Conservation (phyloP, 2,113 vertebrate species). For the Ceratotherium simum region DNA sequence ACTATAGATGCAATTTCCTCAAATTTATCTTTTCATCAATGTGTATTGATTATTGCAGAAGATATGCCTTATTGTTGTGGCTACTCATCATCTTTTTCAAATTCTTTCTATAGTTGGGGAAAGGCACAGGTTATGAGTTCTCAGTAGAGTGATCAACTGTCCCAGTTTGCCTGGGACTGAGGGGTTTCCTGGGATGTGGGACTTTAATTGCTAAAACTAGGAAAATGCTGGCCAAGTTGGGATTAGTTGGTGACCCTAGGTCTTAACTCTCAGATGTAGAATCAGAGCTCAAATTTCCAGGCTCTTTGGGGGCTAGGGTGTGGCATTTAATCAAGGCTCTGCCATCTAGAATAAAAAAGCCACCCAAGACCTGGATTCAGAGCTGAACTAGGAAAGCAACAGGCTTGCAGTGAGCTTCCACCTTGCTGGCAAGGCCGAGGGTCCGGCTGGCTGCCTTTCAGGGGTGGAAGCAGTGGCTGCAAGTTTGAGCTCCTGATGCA, state of each 20-base stretch:
- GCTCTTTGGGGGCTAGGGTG: not conserved
- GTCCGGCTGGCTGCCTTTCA: not conserved
- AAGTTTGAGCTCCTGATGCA: not conserved
- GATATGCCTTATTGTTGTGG: not conserved
- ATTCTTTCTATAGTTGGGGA: not conserved
- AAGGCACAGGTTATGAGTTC: not conserved
- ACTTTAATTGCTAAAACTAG: constrained; percentile 6
- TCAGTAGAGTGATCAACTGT: not conserved
- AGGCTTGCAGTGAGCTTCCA: not conserved
- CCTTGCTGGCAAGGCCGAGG: not conserved
- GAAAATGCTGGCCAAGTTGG: not conserved
- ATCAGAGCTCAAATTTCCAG: not conserved
- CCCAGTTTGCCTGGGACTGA: not conserved
- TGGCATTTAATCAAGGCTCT: not conserved
- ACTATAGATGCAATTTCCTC: not conserved
- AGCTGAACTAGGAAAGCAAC: not conserved
- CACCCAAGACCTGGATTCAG: not conserved
- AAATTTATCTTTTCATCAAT: not conserved
- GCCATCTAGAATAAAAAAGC: not conserved
- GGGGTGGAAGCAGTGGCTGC: not conserved
- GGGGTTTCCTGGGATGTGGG: not conserved
- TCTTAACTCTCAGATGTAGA: not conserved
- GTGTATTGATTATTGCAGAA: not conserved
- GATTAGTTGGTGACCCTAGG: not conserved
- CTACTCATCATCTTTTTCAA: not conserved